phyloP scores from a whole-genome alignment of 2,797 vertebrate genomes.

The Antrozous pallidus region DNA sequence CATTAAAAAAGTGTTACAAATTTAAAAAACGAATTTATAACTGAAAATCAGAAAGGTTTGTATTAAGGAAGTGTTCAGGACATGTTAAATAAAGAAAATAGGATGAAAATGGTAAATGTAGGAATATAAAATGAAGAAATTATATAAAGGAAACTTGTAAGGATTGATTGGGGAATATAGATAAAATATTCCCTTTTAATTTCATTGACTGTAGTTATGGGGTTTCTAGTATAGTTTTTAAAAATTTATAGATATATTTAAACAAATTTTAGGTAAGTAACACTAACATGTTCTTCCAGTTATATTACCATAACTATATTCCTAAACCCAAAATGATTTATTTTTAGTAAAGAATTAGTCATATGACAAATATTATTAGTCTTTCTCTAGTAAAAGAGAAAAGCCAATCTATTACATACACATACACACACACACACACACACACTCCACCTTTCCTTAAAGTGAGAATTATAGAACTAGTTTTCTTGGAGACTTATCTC shows the following conservation, averaged over 20 bases:
- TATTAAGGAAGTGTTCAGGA: neutral
- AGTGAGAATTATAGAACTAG: neutral
- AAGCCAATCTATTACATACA: neutral
- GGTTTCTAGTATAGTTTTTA: neutral
- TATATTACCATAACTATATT: neutral
- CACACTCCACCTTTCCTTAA: neutral
- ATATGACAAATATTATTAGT: neutral
- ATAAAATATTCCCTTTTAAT: conserved; percentile 9
- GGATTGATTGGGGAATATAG: neutral
- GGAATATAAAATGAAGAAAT: conserved; percentile 23
- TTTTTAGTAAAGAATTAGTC: neutral
- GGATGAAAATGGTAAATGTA: neutral
- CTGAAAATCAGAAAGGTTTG: neutral
- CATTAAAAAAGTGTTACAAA: neutral
- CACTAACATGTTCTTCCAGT: neutral
- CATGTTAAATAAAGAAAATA: neutral
- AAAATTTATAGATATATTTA: conserved; percentile 3
- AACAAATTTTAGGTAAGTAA: neutral
- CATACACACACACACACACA: too few species aligned
- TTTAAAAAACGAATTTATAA: conserved; percentile 14
- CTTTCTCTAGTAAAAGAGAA: conserved; percentile 18
- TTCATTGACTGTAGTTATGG: neutral
- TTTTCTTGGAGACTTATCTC: neutral
- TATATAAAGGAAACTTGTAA: neutral
- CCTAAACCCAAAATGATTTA: neutral